Conservation (phyloP, 2,888 invertebrate genomes). For the Ypsolopha sequella region DNA sequence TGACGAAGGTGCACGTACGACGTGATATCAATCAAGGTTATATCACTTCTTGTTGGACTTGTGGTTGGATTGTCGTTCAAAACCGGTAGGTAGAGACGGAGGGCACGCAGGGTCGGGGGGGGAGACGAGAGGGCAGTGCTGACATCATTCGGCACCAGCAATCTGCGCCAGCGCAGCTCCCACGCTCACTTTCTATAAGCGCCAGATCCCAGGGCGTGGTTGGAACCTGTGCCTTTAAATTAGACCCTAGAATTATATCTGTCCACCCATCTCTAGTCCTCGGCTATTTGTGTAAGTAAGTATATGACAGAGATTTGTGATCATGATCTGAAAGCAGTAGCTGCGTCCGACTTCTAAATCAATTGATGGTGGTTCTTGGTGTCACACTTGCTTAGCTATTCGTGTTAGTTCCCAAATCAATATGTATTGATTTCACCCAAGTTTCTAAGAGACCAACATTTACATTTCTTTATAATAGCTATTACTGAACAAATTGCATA, state of each 20-base stretch:
- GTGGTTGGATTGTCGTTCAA: conserved; percentile 1
- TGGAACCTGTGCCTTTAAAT: conserved; percentile 5
- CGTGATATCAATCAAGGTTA: conserved; percentile 7
- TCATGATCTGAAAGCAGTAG: no score
- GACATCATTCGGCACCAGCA: conserved; percentile 18
- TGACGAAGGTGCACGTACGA: not conserved
- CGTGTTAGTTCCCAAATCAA: no score
- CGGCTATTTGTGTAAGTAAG: no score
- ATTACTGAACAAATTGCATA: no score
- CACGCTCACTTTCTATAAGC: conserved; percentile 51
- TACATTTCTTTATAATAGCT: no score
- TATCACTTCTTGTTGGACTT: not conserved
- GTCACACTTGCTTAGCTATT: no score
- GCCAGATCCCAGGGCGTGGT: conserved; percentile 10
- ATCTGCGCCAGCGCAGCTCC: conserved; percentile 22
- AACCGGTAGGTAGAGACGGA: conserved; percentile 6
- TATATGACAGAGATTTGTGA: no score
- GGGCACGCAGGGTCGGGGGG: not conserved
- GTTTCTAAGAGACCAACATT: no score
- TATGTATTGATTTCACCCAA: no score
- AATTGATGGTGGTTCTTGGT: no score
- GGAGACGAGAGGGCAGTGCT: conserved; percentile 3
- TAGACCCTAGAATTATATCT: not conserved
- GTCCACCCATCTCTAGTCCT: no score
- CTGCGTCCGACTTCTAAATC: no score